phyloP scores from a whole-genome alignment of 2,797 vertebrate species.

The Eulemur albifrons region DNA sequence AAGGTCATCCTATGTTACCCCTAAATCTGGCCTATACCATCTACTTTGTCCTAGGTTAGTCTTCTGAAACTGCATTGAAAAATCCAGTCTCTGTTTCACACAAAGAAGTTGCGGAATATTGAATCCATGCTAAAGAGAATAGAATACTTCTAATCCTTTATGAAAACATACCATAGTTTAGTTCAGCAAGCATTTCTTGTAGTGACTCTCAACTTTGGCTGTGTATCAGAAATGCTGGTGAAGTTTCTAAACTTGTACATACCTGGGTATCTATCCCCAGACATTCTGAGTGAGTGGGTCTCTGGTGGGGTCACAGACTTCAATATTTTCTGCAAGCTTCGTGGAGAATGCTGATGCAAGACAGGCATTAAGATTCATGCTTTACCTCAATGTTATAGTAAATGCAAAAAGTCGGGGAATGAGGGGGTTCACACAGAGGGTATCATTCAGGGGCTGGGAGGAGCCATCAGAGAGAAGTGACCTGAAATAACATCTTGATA shows the following conservation, averaged over 20 bases:
- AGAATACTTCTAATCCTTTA: background rate
- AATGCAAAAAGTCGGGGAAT: background rate
- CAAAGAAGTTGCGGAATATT: background rate
- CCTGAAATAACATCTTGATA: background rate
- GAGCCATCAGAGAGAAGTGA: background rate
- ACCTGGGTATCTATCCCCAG: background rate
- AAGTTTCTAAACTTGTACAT: background rate
- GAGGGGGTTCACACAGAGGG: background rate
- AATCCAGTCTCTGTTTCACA: background rate
- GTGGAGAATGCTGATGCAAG: background rate
- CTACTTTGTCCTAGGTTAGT: background rate
- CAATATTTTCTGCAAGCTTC: background rate
- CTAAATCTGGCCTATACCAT: background rate
- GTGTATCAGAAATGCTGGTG: background rate
- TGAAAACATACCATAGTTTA: background rate
- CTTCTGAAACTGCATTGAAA: background rate
- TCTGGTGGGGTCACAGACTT: background rate
- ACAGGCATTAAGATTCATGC: background rate
- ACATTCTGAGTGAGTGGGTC: background rate
- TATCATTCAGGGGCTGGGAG: background rate
- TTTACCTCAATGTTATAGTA: background rate
- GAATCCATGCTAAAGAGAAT: background rate
- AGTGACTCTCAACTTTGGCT: background rate
- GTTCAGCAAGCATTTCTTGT: background rate
- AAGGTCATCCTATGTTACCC: background rate